Evolutionary conservation across 2,797 vertebrate species (phyloP), one percentile per base, ranked within the genome.

Genomic region (Allobates femoralis): DNA sequence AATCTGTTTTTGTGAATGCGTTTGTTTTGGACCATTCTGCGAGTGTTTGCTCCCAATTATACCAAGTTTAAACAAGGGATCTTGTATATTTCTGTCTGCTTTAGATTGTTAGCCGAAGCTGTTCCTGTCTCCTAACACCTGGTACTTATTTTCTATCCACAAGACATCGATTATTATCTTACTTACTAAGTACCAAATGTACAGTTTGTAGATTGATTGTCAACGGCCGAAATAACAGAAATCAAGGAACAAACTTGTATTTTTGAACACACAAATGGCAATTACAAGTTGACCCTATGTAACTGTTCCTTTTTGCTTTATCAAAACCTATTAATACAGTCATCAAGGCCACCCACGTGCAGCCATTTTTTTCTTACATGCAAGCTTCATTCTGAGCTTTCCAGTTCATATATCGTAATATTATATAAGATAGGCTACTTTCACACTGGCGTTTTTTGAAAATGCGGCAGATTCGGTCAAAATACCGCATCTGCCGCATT

Each of bases 121-220:
- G 56, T 74, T 83, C 69, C 55, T 74, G 81, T 34, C 81, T 75
- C 53, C 81, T 83, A n/a, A 50, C 81, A 83, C 71, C 81, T 83
- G 81, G 69, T 75, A 30, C 56, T 83, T 74, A 75, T 83, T 83
- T 83, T 60, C 51, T 10, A n/a, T 56, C 18, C 64, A 8, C 50
- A 56, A 82, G 64, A n/a, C 66, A 19, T 67, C 46, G 78, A 73
- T 82, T 81, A 55, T 81, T 69, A 71, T 81, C 80, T 69, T 81
- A 67, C 53, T 55, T 71, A 16, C 41, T 41, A 53, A 82, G 26
- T 23, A 28, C 56, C 78, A 19, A 80, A 55, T 18, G 32, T 60
- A 79, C 11, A 64, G 32, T 80, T 26, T 15, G 12, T 62, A 64
- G n/a, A 64, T 30, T 50, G 78, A 41, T 50, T 1, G 56, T 50